Base-by-base conservation (phyloP, 1,140 invertebrate genomes). In the Kradibia gibbosae region DNA sequence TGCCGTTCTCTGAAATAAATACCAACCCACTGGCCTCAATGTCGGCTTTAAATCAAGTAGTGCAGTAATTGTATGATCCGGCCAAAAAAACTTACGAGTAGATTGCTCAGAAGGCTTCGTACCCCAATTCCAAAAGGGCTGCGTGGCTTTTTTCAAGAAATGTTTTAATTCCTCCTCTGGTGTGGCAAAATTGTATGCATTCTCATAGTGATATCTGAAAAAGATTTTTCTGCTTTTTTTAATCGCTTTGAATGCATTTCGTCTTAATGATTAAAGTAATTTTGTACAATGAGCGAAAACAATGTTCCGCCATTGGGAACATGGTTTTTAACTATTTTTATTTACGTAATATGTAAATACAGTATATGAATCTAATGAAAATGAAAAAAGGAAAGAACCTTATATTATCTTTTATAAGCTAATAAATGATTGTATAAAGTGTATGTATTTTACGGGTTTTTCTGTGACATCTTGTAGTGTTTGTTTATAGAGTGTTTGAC, bases 101-200 rank as follows among this genome's bases (percentile, higher is more conserved):
- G 82, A 65, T 48, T 79, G 73, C 36, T 80, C 72, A 31, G 60
- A 76, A 13, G 78, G 82, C 65, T 70, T 70, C 22, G 57, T 72
- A 0, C 82, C 82, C 82, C 82, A 83, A 50, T 80, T 83, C 82
- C 82, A 83, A 1, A 48, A 42, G 39, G 95, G 94, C 85, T 93
- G 92, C 82, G 94, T 93, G 85, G 96, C 95, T 85, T 94, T 93
- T 82, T 94, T 93, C 85, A 97, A 88, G 90, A 97, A 97, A 87
- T 96, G 95, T 34, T 94, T 85, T 65, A 97, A 88, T 86, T 95
- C 94, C 48, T 93, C 93, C 89, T 97, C 95, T 13, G 95, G 93
- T 28, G 93, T 84, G 20, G 88, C 86, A 83, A 90, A 91, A 83
- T 82, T 88, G 60, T 89, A 88, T 71, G 91, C 89, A 83, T 87